Evolutionary conservation across 1,140 invertebrate genomes (phyloP), one percentile per base, ranked within the genome.

Genomic region (Delia radicum): DNA sequence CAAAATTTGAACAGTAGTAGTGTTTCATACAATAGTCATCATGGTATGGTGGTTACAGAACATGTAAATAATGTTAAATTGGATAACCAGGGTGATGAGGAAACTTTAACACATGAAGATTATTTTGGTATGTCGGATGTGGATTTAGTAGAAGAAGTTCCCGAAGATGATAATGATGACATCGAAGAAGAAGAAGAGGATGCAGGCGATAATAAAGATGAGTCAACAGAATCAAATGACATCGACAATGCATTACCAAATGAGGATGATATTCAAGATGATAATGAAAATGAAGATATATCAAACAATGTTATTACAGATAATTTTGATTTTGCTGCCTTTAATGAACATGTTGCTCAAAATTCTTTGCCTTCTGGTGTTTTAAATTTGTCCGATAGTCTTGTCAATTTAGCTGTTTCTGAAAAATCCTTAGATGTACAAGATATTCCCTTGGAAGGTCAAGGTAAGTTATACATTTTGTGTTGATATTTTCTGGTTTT

Each of bases 111-210:
- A 13, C 18, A 55, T 55, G 18, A 3, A 3, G 48, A 55, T 7
- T 55, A 21, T 55, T 5, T 24, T 8, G 29, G 29, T 13, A 37
- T 69, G 18, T 21, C 18, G 2, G 71, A 77, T 12, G 12, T 75
- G 10, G 76, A 77, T 8, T 42, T 67, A 21, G 75, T 75, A 8
- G 15, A 61, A 65, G 69, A 62, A 48, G 76, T 73, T n/a, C 37
- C 15, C 4, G 48, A 72, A 15, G 72, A 61, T 2, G 72, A 55
- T 1, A 0, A n/a, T n/a, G n/a, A n/a, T n/a, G n/a, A n/a, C n/a
- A n/a, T n/a, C n/a, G n/a, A 48, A 3, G 15, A 24, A 10, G 12
- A 10, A 3, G 72, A 73, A 18, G 42, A n/a, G 6, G 21, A 73
- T 21, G n/a, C n/a, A n/a, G n/a, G n/a, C n/a, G n/a, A n/a, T n/a